Percentiles rank a stretch among this genome's conserved stretches.
These are phyloP conservation scores for Megalops atlanticus DNA, from an alignment of 2,113 vertebrate species.

Conservation along the genomic window DNA sequence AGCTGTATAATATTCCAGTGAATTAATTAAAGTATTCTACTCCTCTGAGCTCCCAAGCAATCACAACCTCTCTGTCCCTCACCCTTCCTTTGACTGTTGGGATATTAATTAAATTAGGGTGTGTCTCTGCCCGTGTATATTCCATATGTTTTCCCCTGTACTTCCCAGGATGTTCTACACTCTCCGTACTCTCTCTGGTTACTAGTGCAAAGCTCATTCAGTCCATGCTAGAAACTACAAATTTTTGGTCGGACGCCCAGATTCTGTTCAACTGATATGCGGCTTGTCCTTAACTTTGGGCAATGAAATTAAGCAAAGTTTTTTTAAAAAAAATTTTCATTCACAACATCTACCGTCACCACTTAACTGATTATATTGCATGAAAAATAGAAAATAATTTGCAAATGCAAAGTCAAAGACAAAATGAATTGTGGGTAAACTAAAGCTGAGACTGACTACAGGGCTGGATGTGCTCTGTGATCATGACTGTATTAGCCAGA, in stretches of 20 bases:
- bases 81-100: neutral
- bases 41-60: neutral
- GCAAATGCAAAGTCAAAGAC: neutral
- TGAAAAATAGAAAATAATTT: no score
- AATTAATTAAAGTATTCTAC: slow-evolving; percentile 16
- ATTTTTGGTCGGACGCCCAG: no score
- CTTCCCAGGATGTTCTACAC: neutral
- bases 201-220: no score
- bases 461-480: neutral
- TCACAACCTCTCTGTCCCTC: slow-evolving; percentile 8
- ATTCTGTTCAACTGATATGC: no score
- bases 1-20: neutral
- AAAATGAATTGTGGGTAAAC: neutral
- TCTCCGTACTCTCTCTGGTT: neutral
- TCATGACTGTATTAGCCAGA: neutral
- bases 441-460: neutral
- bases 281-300: no score
- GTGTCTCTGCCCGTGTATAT: neutral
- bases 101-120: neutral
- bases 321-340: no score
- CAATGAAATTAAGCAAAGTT: no score
- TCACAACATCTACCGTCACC: no score
- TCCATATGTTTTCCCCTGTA: neutral
- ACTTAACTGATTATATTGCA: no score
- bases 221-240: no score